phyloP scores from a whole-genome alignment of 2,888 invertebrate genomes.

The Julus scanicus region DNA sequence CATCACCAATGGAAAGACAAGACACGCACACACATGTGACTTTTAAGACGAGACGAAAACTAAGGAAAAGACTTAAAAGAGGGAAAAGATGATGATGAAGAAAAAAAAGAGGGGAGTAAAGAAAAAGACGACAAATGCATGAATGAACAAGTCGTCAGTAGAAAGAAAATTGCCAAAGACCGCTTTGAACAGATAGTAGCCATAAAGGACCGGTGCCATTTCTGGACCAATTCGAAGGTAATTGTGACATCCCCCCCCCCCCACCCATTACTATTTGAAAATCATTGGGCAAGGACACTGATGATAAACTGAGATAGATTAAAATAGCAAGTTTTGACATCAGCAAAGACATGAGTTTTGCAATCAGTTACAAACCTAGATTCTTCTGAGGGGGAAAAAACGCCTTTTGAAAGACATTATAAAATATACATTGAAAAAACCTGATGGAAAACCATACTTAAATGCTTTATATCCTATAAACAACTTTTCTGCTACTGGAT shows the following conservation, averaged over 20 bases:
- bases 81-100: slow-evolving; percentile 26
- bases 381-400: not conserved
- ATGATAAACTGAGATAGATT: not conserved
- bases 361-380: not conserved
- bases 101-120: not conserved
- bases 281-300: not conserved
- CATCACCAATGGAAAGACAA: not conserved
- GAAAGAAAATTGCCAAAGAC: not conserved
- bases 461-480: not conserved
- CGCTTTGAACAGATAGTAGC: not conserved
- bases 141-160: slow-evolving; percentile 17
- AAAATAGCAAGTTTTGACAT: not conserved
- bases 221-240: not conserved
- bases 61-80: not conserved
- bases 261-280: not conserved
- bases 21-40: slow-evolving; percentile 7
- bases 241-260: not conserved
- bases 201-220: not conserved
- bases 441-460: no score
- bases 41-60: not conserved
- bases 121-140: slow-evolving; percentile 15
- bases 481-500: not conserved
- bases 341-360: no score
- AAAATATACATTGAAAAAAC: no score
- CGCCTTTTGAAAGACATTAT: not conserved